A percentile compares a stretch with the other conserved stretches of the same genome.
Evolutionary conservation across 2,113 vertebrate species (phyloP).

Genomic region (Diadophis punctatus): DNA sequence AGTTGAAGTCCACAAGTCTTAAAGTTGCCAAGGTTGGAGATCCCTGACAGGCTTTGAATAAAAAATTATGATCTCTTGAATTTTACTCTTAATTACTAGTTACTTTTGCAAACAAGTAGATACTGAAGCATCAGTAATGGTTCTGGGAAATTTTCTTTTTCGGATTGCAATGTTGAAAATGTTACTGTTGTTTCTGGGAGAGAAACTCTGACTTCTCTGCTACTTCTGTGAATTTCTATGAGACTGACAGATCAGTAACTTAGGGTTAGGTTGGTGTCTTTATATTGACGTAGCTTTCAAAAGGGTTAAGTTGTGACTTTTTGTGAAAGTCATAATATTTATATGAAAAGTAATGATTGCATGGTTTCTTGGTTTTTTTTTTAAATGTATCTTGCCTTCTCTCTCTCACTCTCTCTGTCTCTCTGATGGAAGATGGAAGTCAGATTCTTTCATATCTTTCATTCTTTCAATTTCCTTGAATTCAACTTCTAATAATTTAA

Average conservation of each 20-base stretch:
- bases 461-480: neutral
- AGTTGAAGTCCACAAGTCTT: no score
- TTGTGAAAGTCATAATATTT: neutral
- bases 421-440: neutral
- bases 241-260: neutral
- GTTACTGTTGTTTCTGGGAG: neutral
- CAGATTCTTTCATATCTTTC: neutral
- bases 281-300: neutral
- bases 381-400: neutral
- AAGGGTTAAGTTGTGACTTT: neutral
- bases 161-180: neutral
- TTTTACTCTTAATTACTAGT: neutral
- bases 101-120: neutral
- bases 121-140: neutral
- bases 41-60: neutral
- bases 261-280: neutral
- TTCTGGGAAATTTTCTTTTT: slow-evolving; percentile 16
- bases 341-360: neutral
- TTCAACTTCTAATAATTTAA: neutral
- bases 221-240: neutral
- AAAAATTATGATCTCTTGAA: slow-evolving; percentile 9
- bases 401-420: neutral
- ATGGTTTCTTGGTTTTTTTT: neutral
- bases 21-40: no score
- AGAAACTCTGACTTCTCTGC: neutral